Conservation (phyloP, 2,797 vertebrate species). For the Helostoma temminkii region DNA sequence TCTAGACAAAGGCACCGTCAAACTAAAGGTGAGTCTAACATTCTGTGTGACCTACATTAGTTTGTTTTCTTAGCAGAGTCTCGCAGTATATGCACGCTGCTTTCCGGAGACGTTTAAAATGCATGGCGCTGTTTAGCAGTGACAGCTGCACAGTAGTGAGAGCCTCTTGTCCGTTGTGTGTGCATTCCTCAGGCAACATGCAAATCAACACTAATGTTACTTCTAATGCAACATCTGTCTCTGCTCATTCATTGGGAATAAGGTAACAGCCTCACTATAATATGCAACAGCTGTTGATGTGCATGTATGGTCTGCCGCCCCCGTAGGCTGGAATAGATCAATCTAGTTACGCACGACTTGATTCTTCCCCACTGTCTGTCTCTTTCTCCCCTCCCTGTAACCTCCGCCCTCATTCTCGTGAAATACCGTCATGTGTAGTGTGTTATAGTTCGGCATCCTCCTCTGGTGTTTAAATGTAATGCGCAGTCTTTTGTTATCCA, state of each 20-base stretch:
- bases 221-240: slow-evolving; percentile 82
- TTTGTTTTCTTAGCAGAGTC: slow-evolving; percentile 20
- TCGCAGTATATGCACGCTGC: slow-evolving; percentile 12
- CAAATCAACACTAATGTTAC: slow-evolving; percentile 79
- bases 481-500: slow-evolving; percentile 2
- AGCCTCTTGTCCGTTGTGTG: slow-evolving; percentile 62
- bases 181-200: slow-evolving; percentile 77
- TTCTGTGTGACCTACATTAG: background rate
- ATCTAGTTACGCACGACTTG: slow-evolving; percentile 72
- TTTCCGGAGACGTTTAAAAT: slow-evolving; percentile 48
- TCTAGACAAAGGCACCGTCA: slow-evolving; percentile 93
- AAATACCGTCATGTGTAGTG: slow-evolving; percentile 61
- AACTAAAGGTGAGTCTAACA: slow-evolving; percentile 89
- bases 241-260: slow-evolving; percentile 79
- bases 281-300: slow-evolving; percentile 81
- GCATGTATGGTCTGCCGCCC: slow-evolving; percentile 77
- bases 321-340: slow-evolving; percentile 80
- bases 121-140: slow-evolving; percentile 47
- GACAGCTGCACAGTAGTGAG: slow-evolving; percentile 80
- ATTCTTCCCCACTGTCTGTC: slow-evolving; percentile 58
- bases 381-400: slow-evolving; percentile 53
- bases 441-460: slow-evolving; percentile 51
- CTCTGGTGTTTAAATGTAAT: slow-evolving; percentile 32
- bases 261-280: slow-evolving; percentile 81
- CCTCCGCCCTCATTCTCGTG: slow-evolving; percentile 70